Percentiles rank a stretch among this genome's conserved stretches.
Evolutionary conservation across 2,888 invertebrate species (phyloP).

Genomic region (Eilema sororculum): DNA sequence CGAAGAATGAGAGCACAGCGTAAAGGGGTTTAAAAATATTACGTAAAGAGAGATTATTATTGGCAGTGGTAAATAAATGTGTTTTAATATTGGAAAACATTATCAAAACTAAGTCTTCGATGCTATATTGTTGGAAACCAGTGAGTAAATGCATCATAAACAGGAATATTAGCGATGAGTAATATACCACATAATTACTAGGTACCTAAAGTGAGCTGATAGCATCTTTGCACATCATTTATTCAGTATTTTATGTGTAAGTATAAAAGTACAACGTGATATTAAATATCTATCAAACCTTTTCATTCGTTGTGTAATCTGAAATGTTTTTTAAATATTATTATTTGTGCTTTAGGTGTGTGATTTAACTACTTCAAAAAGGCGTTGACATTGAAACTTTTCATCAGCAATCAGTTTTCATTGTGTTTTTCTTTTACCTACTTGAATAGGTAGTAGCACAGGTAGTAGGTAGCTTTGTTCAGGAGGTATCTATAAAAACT

Average conservation of each 20-base stretch:
- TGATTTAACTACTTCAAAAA: slow-evolving; percentile 2
- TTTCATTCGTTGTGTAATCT: slow-evolving; percentile 44
- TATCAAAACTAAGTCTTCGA: slow-evolving; percentile 13
- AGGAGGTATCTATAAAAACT: too few species aligned
- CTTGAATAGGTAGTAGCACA: background rate
- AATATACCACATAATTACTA: slow-evolving; percentile 27
- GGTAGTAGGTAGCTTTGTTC: too few species aligned
- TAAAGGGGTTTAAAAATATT: slow-evolving; percentile 62
- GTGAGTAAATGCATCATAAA: slow-evolving; percentile 25
- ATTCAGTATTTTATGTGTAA: slow-evolving; percentile 49
- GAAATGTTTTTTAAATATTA: slow-evolving; percentile 18
- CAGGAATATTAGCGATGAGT: slow-evolving; percentile 27
- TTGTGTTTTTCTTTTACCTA: background rate
- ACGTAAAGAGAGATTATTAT: slow-evolving; percentile 36
- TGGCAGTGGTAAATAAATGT: slow-evolving; percentile 31
- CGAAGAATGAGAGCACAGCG: slow-evolving; percentile 54
- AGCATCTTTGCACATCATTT: slow-evolving; percentile 55
- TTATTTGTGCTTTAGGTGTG: background rate
- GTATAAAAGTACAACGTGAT: slow-evolving; percentile 42
- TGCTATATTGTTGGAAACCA: slow-evolving; percentile 12
- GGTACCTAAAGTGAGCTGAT: slow-evolving; percentile 42
- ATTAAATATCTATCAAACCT: slow-evolving; percentile 49
- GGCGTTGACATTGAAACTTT: background rate
- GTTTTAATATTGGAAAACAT: slow-evolving; percentile 49
- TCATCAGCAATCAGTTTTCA: background rate